A percentile compares a stretch with the other conserved stretches of the same genome.
Evolutionary conservation across 2,113 vertebrate genomes (phyloP).

Genomic region (Meleagris gallopavo): DNA sequence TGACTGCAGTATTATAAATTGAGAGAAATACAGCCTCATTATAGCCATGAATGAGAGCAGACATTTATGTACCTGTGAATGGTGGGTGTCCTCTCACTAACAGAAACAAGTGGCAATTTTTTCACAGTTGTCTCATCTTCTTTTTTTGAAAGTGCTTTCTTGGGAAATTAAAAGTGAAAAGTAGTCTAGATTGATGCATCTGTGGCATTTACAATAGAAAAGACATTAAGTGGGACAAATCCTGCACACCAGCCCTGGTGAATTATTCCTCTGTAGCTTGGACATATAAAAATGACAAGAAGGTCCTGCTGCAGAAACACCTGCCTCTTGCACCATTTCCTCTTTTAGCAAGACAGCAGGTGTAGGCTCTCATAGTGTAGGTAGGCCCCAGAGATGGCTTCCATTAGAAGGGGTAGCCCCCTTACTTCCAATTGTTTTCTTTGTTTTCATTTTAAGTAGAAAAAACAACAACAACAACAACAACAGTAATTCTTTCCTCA

Average conservation of each 20-base stretch:
- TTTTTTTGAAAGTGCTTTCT: neutral
- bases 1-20: neutral
- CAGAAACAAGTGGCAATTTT: neutral
- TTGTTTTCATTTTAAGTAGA: neutral
- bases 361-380: fast-evolving
- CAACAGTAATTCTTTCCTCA: neutral
- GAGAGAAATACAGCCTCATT: neutral
- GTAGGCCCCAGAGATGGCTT: neutral
- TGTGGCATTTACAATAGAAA: neutral
- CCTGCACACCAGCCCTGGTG: neutral
- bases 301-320: neutral
- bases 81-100: neutral
- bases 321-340: neutral
- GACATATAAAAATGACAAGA: neutral
- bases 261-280: neutral
- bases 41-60: neutral
- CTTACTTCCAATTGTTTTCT: neutral
- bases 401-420: neutral
- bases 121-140: neutral
- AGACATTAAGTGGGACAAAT: neutral
- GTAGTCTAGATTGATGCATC: neutral
- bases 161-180: conserved; percentile 36
- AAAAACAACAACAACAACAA: neutral
- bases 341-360: neutral
- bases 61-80: conserved; percentile 4